Conservation (phyloP, 1,140 invertebrate genomes). For the Drosophila yakuba region DNA sequence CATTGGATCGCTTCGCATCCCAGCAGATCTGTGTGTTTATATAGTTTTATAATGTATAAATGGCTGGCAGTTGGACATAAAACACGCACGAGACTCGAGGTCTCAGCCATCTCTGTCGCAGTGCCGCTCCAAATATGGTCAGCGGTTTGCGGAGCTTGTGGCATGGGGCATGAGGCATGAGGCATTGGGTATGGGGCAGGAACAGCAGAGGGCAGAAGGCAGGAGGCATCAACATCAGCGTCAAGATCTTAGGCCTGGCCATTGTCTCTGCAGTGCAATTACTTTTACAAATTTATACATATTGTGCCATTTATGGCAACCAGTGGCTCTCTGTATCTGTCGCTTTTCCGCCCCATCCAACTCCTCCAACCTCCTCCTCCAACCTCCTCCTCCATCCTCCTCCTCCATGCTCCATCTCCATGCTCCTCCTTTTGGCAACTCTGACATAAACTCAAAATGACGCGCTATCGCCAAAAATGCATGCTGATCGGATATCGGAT, state of each 20-base stretch:
- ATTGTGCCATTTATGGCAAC: constrained; percentile 81
- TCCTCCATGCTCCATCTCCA: no score
- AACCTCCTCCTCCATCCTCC: no score
- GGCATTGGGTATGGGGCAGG: not conserved
- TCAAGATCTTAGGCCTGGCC: constrained; percentile 54
- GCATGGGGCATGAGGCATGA: constrained; percentile 11
- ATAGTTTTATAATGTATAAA: constrained; percentile 83
- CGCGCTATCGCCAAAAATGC: constrained; percentile 79
- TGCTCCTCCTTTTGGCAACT: constrained; percentile 6
- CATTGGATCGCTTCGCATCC: constrained; percentile 32
- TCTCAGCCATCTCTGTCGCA: constrained; percentile 56
- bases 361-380: no score
- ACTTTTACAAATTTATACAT: constrained; percentile 85
- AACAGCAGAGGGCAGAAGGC: not conserved
- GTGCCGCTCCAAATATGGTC: constrained; percentile 68
- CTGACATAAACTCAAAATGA: constrained; percentile 78
- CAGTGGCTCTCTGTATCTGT: constrained; percentile 61
- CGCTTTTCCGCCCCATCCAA: constrained; percentile 12
- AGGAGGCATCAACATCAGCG: constrained; percentile 36
- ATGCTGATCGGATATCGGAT: constrained; percentile 68
- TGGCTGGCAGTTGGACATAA: constrained; percentile 82
- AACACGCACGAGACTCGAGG: constrained; percentile 67
- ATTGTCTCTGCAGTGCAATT: constrained; percentile 77
- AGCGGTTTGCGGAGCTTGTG: constrained; percentile 28
- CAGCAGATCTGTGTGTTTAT: constrained; percentile 53